Evolutionary conservation across 2,888 invertebrate species (phyloP).

Genomic region (Anaspis maculata): DNA sequence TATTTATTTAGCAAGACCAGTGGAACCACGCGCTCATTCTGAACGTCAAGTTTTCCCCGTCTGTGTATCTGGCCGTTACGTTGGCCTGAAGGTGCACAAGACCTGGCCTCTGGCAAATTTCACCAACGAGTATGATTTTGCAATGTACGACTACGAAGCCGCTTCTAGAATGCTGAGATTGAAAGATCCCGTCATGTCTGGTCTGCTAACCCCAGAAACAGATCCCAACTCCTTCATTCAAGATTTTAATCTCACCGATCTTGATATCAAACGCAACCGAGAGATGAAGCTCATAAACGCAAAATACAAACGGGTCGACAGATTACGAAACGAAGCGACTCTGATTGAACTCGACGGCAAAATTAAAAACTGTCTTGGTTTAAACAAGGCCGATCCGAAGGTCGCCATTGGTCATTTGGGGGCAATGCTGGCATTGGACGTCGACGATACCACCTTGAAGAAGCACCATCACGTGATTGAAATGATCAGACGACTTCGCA

Average conservation of each 20-base stretch:
- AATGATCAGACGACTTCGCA: conserved; percentile 64
- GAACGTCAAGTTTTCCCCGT: conserved; percentile 55
- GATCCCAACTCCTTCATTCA: conserved; percentile 44
- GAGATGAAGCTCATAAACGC: conserved; percentile 48
- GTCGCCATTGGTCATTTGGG: conserved; percentile 62
- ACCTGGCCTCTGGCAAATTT: conserved; percentile 50
- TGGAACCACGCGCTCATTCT: too few species aligned
- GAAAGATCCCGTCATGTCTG: conserved; percentile 43
- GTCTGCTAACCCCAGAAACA: conserved; percentile 45
- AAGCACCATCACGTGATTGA: conserved; percentile 74
- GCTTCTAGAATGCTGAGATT: conserved; percentile 54
- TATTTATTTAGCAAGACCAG: too few species aligned
- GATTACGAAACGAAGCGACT: conserved; percentile 56
- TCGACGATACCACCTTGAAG: conserved; percentile 64
- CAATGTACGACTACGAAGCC: conserved; percentile 58
- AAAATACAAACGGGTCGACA: conserved; percentile 50
- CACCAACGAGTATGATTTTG: conserved; percentile 50
- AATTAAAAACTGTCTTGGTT: conserved; percentile 57
- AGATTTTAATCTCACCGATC: conserved; percentile 53
- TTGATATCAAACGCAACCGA: conserved; percentile 48
- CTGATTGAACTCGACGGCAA: conserved; percentile 57
- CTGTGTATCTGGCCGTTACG: conserved; percentile 53
- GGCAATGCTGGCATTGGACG: conserved; percentile 46
- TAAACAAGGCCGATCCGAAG: conserved; percentile 64
- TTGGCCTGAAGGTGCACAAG: conserved; percentile 59